Base-by-base conservation (phyloP, 2,888 invertebrate genomes). In the Caenorhabditis imperialis region DNA sequence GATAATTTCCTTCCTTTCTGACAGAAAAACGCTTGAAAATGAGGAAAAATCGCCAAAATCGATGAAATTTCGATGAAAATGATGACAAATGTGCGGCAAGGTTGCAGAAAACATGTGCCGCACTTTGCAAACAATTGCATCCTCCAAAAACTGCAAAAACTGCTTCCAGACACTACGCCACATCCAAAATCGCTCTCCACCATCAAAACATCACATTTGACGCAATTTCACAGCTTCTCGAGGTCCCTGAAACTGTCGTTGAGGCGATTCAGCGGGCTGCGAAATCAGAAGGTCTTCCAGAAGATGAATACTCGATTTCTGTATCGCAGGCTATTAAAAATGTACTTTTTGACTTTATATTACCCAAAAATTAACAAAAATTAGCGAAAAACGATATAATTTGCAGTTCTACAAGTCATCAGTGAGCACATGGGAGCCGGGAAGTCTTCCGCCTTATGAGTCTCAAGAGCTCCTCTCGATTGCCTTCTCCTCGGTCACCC, bases 181-280 rank as follows among this genome's bases (percentile, higher is more conserved):
- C 75, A 1, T 53, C 51, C 10, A 69, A 73, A 33, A 22, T 81
- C 0, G 25, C 75, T 27, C 47, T 78, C 12, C 40, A 69, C 30
- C 63, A 67, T 62, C 51, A 53, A 22, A 47, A 40, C 1, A 20
- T 45, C 1, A 44, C 58, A 6, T 55, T 72, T n/a, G 76, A 75
- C 16, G 60, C 81, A 0, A 60, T 81, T 50, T 55, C 62, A 10
- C 81, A 81, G n/a, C 55, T 75, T 12, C 35, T 81, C 1, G 67
- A 75, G 51, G 61, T 81, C 8, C 51, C 53, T 2, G 18, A 37
- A 16, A 58, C 74, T 0, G 20, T 81, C 18, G 37, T 76, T 3
- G 71, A 73, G 14, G 55, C 55, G 4, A 65, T 65, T 33, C 65
- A 57, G 30, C 20, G 65, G 33, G 38, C 55, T 10, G 55, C 65